Evolutionary conservation across 2,113 vertebrate genomes (phyloP), one percentile per base, ranked within the genome.

Genomic region (Nesogale talazaci): DNA sequence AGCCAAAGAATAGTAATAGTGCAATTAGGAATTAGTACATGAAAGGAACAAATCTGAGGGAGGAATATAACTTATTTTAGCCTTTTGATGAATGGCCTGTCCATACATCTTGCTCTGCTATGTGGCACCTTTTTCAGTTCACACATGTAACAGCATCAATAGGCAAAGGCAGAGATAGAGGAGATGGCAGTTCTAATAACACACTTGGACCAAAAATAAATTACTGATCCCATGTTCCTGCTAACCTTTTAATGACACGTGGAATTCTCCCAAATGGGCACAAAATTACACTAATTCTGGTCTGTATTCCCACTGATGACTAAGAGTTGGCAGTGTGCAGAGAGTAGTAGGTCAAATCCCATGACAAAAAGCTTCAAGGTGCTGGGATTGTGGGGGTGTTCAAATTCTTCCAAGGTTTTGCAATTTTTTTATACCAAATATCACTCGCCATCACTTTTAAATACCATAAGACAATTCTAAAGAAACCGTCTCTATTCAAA

Each of bases 381-480:
- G 4, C 69, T 34, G 16, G 38, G 61, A 78, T 52, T 52, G 46
- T 52, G 14, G 46, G 57, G 56, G 22, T 89, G 34, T 52, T 74
- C 56, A 29, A 79, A 82, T 40, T 25, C 75, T 76, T 83, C 40
- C 79, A 94, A 20, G 6, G n/a, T 69, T 81, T 83, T 88, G 52
- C 82, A 79, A 63, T 77, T 91, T 93, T 40, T 34, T 89, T 85
- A n/a, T 25, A 79, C 56, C 69, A 81, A 94, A 83, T 86, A 38
- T 76, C 86, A 52, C 63, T 89, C 40, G 87, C 59, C 31, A 83
- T 92, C 19, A 70, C 40, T 78, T 56, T 56, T 34, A 89, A 91
- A 92, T 78, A 95, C 11, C 67, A 94, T 40, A 94, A 95, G 87
- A 91, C 25, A 15, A 56, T 75, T 75, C 69, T 82, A 87, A 96